Evolutionary conservation across 2,113 vertebrate genomes (phyloP), one percentile per base, ranked within the genome.

Genomic region (Corythaixoides concolor): DNA sequence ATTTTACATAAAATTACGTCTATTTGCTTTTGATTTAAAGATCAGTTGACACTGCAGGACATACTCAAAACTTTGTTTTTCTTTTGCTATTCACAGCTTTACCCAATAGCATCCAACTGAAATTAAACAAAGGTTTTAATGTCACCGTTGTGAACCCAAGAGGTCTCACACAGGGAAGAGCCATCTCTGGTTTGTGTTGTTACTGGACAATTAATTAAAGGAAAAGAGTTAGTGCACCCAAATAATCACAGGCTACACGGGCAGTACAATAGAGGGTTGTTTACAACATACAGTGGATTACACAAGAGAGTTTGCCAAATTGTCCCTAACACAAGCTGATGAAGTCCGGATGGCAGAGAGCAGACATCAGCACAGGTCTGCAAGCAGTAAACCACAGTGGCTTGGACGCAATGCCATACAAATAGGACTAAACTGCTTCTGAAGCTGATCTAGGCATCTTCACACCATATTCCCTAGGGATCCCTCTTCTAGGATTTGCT

Each of bases 71-170:
- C 50, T 83, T 91, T n/a, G 41, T 21, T 76, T 83, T 86, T 12
- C 19, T 92, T 74, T 55, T 83, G n/a, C 78, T 88, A 39, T 70
- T 72, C 64, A 77, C n/a, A 86, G 30, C 28, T 90, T 75, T 73
- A 70, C 27, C 37, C 19, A 64, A 35, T 15, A 92, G 45, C 47
- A 90, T 9, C 19, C 47, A 74, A 56, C 5, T 52, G 79, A 88
- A 94, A 94, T 83, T 7, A 89, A 94, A 85, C n/a, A n/a, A n/a
- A n/a, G n/a, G n/a, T n/a, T 95, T 89, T 77, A 70, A 70, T 80
- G 35, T 52, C 74, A 72, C 49, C 58, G 32, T 37, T 72, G 20
- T 43, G 80, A 92, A 28, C 16, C 27, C 33, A 90, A 90, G 67
- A 47, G 77, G 55, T 59, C 53, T 30, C 52, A 74, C 17, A n/a